Evolutionary conservation across 2,113 vertebrate species (phyloP).

Genomic region (Bos indicus): DNA sequence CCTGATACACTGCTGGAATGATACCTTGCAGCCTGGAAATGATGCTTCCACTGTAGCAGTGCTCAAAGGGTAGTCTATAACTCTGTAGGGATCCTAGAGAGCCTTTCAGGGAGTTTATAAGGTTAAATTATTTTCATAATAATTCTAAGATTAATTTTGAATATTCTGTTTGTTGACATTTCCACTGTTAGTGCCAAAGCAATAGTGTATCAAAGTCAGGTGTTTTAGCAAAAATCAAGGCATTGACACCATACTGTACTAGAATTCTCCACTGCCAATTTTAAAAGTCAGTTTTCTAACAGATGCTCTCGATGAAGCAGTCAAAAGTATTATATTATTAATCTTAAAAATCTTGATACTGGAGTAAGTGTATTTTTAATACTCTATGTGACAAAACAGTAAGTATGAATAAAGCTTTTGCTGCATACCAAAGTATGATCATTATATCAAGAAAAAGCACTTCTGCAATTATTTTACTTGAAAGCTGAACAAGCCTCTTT

Average conservation of each 20-base stretch:
- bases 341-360: not conserved
- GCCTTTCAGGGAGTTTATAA: not conserved
- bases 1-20: not conserved
- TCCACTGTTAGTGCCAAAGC: not conserved
- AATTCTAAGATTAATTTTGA: not conserved
- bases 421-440: not conserved
- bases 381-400: not conserved
- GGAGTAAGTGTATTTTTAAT: not conserved
- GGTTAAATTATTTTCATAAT: not conserved
- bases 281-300: not conserved
- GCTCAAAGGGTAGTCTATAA: not conserved
- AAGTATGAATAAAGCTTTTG: not conserved
- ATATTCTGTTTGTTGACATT: not conserved
- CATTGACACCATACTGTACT: not conserved
- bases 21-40: not conserved
- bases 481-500: not conserved
- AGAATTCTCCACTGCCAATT: not conserved
- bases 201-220: not conserved
- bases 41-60: not conserved
- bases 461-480: not conserved
- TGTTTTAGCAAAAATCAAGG: not conserved
- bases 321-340: conserved; percentile 1
- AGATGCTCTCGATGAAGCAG: not conserved
- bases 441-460: not conserved
- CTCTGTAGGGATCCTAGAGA: not conserved